phyloP scores from a whole-genome alignment of 1,140 invertebrate species.

The Drosophila baimaii region DNA sequence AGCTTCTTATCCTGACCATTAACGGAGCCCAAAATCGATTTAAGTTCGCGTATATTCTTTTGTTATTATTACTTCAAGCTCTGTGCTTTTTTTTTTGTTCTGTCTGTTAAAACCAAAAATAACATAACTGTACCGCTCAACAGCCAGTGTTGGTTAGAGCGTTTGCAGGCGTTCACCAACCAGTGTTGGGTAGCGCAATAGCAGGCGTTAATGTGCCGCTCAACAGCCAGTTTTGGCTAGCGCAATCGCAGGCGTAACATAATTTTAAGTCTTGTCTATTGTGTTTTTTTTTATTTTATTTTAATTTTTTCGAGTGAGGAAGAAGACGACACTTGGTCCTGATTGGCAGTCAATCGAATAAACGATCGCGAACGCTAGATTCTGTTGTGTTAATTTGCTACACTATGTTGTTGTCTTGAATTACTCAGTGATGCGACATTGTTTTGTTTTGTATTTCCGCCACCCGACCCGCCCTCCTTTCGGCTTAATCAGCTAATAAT shows the following conservation, averaged over 20 bases:
- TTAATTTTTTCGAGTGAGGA: constrained; percentile 3
- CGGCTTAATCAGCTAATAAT: constrained; percentile 25
- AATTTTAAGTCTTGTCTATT: constrained; percentile 34
- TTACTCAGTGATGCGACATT: background rate
- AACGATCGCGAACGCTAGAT: constrained; percentile 18
- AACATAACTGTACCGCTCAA: constrained; percentile 29
- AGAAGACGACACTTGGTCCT: constrained; percentile 11
- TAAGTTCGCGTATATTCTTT: constrained; percentile 16
- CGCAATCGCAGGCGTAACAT: background rate
- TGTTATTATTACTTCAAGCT: constrained; percentile 11
- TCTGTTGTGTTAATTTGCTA: constrained; percentile 26
- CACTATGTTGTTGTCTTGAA: constrained; percentile 3
- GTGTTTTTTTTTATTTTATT: constrained; percentile 15
- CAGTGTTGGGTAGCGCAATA: no score
- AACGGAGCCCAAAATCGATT: constrained; percentile 18
- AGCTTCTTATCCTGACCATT: constrained; percentile 48
- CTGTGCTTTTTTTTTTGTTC: constrained; percentile 4
- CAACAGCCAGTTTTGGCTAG: no score
- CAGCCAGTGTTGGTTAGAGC: constrained; percentile 6
- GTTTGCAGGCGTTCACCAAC: no score
- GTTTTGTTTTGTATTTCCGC: constrained; percentile 31
- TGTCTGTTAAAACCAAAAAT: constrained; percentile 36
- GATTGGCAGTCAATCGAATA: constrained; percentile 41
- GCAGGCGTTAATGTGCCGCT: background rate
- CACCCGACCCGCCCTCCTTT: no score